Evolutionary conservation across 2,888 invertebrate genomes (phyloP), one percentile per base, ranked within the genome.

Genomic region (Brenthis daphne): DNA sequence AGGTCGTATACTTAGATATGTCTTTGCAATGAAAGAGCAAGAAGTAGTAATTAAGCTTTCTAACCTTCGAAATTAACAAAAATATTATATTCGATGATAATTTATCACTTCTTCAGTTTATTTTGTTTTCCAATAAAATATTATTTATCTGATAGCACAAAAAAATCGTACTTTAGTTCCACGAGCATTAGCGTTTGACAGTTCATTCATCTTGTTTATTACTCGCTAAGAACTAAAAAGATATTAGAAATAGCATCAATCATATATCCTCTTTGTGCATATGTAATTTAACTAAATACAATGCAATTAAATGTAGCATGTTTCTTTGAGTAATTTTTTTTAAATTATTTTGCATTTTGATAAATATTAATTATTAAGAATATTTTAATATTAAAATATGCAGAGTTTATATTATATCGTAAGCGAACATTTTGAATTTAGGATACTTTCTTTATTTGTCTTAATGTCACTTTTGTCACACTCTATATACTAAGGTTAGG

Each of bases 151-250:
- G 50, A 54, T 37, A 54, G 4, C 14, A 63, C 43, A 54, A 14
- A 66, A 66, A 53, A 65, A 54, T 20, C 48, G 65, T 63, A 57
- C 80, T 82, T 83, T 78, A 74, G 71, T 73, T 76, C 77, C 75
- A 79, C 74, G 74, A 77, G 81, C 85, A 88, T 88, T 87, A 88
- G 86, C 83, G 78, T 80, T 84, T 85, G 90, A 90, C 89, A 90
- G 86, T 87, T 85, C 88, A 89, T 90, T 87, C 85, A 88, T 90
- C 90, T 89, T 90, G 85, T 89, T 88, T 87, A 85, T 86, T 84
- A 83, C 37, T 54, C n/a, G 37, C 37, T 14, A 37, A 24, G 63
- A 54, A 63, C 37, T 54, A 20, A 11, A 37, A 43, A 63, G 33
- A 43, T 63, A 51, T 43, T 20, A 53, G 54, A 63, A 63, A 43